These are phyloP conservation scores for Ammodytes dubius DNA, from an alignment of 2,113 vertebrate genomes.

Conservation along the genomic window DNA sequence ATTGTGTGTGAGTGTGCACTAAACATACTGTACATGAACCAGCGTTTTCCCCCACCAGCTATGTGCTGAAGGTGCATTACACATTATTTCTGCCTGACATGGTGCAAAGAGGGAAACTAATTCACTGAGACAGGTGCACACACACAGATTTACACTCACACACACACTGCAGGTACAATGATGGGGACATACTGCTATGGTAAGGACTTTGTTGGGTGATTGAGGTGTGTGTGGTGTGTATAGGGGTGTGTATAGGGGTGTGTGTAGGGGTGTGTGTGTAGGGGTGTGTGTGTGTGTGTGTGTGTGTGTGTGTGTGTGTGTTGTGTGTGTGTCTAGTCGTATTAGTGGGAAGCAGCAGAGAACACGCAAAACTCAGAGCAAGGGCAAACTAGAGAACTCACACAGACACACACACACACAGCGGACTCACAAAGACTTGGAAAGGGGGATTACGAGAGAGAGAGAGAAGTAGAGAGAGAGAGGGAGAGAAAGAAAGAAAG, in stretches of 20 bases:
- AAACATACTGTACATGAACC: constrained; percentile 38
- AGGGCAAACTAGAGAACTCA: constrained; percentile 46
- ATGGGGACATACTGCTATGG: constrained; percentile 66
- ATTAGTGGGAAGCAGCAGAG: constrained; percentile 37
- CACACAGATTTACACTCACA: constrained; percentile 73
- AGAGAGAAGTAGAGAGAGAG: not conserved
- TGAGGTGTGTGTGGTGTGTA: constrained; percentile 36
- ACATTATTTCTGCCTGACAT: constrained; percentile 78
- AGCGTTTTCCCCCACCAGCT: constrained; percentile 58
- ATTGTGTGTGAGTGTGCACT: not conserved
- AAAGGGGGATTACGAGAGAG: not conserved
- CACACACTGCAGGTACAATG: constrained; percentile 68
- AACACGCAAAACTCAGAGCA: constrained; percentile 49
- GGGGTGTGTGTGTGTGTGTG: no score
- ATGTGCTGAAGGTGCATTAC: constrained; percentile 75
- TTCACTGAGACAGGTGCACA: constrained; percentile 74
- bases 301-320: no score
- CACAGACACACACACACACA: constrained; percentile 21
- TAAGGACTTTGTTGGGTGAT: constrained; percentile 73
- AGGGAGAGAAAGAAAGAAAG: not conserved
- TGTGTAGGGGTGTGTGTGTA: not conserved
- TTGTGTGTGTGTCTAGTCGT: constrained; percentile 30
- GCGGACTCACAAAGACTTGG: constrained; percentile 23
- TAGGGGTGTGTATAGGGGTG: constrained; percentile 29
- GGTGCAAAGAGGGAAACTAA: constrained; percentile 73